phyloP scores from a whole-genome alignment of 2,113 vertebrate genomes.

The Puma concolor region DNA sequence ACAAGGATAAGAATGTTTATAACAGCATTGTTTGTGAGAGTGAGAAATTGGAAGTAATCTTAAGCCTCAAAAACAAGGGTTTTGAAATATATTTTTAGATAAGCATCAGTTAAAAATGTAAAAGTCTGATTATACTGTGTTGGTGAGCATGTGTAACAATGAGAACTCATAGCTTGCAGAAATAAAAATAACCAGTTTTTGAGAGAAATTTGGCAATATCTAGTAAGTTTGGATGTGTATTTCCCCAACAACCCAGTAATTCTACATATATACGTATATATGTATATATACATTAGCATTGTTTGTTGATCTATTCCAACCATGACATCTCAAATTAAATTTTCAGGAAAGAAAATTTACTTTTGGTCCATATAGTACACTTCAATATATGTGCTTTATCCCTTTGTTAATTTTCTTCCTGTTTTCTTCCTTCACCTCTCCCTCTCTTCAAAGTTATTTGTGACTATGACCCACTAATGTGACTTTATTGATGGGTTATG shows the following conservation, averaged over 20 bases:
- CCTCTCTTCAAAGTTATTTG: not conserved
- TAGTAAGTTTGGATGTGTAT: not conserved
- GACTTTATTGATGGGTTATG: constrained; percentile 24
- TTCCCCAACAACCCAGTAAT: not conserved
- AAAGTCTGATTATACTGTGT: not conserved
- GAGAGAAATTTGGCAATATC: not conserved
- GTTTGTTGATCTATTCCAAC: constrained; percentile 33
- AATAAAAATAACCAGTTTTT: not conserved
- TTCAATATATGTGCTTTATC: not conserved
- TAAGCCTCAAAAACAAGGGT: not conserved
- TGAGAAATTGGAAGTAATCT: not conserved
- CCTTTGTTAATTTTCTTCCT: not conserved
- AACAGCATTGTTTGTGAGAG: not conserved
- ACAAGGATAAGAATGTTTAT: not conserved
- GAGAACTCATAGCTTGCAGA: not conserved
- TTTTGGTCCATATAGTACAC: not conserved
- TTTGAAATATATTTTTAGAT: constrained; percentile 17
- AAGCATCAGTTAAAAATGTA: not conserved
- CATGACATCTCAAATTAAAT: not conserved
- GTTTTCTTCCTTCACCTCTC: not conserved
- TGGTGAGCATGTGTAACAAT: not conserved
- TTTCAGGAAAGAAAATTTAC: constrained; percentile 20
- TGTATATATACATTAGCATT: not conserved
- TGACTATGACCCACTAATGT: not conserved
- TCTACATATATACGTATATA: not conserved